phyloP scores from a whole-genome alignment of 2,113 vertebrate species.

The Oxyura jamaicensis region DNA sequence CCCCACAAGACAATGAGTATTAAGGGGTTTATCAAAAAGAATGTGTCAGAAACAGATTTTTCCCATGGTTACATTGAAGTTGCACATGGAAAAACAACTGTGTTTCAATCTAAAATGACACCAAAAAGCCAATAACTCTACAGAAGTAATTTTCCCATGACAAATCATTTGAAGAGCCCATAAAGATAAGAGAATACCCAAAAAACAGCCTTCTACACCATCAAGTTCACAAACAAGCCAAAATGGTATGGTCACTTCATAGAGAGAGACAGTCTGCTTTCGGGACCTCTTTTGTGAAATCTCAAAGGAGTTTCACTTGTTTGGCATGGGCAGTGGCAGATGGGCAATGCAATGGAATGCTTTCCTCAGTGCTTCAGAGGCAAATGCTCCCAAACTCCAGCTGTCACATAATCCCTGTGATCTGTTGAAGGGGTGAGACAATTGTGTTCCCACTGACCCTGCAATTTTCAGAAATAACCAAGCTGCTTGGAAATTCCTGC shows the following conservation, averaged over 20 bases:
- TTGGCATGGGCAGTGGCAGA: background rate
- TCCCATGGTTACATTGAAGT: background rate
- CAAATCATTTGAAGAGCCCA: background rate
- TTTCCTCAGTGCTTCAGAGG: background rate
- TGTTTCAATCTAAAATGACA: conserved; percentile 5
- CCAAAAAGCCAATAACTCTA: background rate
- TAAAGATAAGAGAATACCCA: background rate
- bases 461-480: background rate
- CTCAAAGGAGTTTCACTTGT: background rate
- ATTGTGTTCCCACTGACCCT: background rate
- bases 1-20: conserved; percentile 27
- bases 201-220: background rate
- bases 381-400: background rate
- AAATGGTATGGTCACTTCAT: background rate
- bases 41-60: conserved; percentile 50
- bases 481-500: background rate
- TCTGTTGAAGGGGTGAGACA: background rate
- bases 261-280: background rate
- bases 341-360: background rate
- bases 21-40: conserved; percentile 35
- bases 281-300: background rate
- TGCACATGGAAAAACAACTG: background rate
- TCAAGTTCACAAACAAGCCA: background rate
- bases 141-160: background rate
- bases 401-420: background rate